Evolutionary conservation across 1,140 invertebrate genomes (phyloP).

Genomic region (Arion vulgaris): DNA sequence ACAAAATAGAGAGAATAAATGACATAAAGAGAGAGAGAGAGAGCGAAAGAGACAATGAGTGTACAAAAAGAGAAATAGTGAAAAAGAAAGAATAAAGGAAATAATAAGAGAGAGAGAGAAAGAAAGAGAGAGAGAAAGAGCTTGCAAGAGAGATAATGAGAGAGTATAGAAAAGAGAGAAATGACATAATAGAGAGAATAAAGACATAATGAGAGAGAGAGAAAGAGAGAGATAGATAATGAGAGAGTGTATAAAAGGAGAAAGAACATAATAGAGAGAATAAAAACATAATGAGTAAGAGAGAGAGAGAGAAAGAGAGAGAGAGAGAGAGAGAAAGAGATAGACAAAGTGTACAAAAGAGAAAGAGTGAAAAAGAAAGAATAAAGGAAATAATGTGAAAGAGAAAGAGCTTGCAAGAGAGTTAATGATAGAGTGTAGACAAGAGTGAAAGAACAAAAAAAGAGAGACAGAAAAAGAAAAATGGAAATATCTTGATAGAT

Average conservation of each 20-base stretch:
- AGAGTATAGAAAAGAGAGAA: no score
- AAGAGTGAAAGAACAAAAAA: no score
- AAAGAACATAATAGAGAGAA: background rate
- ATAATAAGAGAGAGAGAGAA: background rate
- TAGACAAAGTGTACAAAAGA: background rate
- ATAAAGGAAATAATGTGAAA: background rate
- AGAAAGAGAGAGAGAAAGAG: no score
- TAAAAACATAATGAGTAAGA: background rate
- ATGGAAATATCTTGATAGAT: background rate
- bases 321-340: background rate
- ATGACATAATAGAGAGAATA: no score
- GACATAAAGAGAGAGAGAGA: background rate
- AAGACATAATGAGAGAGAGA: no score
- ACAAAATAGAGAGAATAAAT: background rate
- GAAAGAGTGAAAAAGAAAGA: background rate
- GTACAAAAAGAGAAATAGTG: background rate
- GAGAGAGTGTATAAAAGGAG: background rate
- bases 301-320: background rate
- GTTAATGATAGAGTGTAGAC: no score
- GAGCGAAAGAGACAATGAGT: background rate
- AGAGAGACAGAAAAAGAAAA: no score
- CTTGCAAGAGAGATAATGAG: no score
- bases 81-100: background rate
- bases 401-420: no score
- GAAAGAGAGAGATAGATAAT: background rate